These are phyloP conservation scores for Busseola fusca DNA, from an alignment of 2,888 invertebrate genomes.

Conservation along the genomic window DNA sequence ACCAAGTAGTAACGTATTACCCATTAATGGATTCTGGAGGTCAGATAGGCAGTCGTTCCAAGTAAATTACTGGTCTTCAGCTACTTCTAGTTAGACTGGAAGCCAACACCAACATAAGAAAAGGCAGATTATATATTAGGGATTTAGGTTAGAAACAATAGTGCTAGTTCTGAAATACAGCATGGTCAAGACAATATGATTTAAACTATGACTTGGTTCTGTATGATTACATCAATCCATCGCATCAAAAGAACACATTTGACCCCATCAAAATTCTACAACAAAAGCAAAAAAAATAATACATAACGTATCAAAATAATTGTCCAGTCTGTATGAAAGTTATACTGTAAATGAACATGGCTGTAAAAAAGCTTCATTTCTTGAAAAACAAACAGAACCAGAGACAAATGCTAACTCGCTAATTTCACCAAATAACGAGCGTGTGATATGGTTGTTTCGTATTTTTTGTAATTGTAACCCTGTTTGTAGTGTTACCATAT, in stretches of 20 bases:
- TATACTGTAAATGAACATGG: conserved; percentile 13
- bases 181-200: not conserved
- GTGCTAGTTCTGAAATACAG: not conserved
- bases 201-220: not conserved
- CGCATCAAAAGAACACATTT: not conserved
- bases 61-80: not conserved
- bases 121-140: not conserved
- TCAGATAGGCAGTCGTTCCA: not conserved
- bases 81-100: not conserved
- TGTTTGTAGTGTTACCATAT: conserved; percentile 38
- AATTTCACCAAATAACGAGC: conserved; percentile 51
- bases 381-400: conserved; percentile 34
- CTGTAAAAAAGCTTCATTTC: conserved; percentile 33
- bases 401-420: conserved; percentile 49
- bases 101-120: not conserved
- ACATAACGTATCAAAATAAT: not conserved
- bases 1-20: too few species aligned
- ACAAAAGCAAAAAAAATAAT: not conserved
- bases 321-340: not conserved
- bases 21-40: not conserved
- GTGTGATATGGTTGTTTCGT: conserved; percentile 33
- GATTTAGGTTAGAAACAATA: not conserved
- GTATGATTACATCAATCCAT: not conserved
- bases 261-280: not conserved
- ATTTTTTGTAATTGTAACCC: conserved; percentile 42